Evolutionary conservation across 2,797 vertebrate species (phyloP), one percentile per base, ranked within the genome.

Genomic region (Myiothlypis coronata): DNA sequence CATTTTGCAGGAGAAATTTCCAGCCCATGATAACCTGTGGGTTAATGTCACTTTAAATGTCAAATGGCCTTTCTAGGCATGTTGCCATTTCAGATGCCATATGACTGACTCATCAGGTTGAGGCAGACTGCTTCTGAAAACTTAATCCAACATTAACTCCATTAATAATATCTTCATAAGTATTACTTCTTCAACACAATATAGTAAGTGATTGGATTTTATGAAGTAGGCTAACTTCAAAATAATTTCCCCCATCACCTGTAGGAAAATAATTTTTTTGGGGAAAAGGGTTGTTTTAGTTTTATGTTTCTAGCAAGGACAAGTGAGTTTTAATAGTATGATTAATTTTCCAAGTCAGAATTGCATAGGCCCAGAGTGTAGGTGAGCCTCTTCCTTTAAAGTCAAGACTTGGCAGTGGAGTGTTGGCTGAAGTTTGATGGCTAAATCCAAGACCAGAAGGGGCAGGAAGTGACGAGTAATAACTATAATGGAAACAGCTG

Each of bases 41-140:
- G 87, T 95, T 95, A 96, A 96, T 78, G 89, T 92, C 79, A 63
- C 83, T 96, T 87, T 88, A 93, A 92, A 94, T 78, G 83, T 90
- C 91, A 76, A 65, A 88, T 87, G 72, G 82, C 67, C 59, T 81
- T 74, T 89, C 78, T 90, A 1, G 26, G 82, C 46, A 9, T 14
- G 19, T 83, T 91, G 76, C 89, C 84, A 85, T 81, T 88, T 87
- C 63, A 69, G 41, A 94, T 96, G 79, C 80, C 79, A 78, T 14
- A 47, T 26, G 44, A 65, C 70, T 96, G 93, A 95, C 76, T 95
- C 91, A 94, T 83, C 57, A 71, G 65, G 52, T 59, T 68, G 59
- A 65, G 63, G 52, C 72, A 78, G 72, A 35, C 61, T 59, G 69
- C 75, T 74, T 56, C 75, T 89, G 83, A 89, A 77, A 94, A 74